Base-by-base conservation (phyloP, 2,888 invertebrate genomes). In the Mellilla xanthometata region DNA sequence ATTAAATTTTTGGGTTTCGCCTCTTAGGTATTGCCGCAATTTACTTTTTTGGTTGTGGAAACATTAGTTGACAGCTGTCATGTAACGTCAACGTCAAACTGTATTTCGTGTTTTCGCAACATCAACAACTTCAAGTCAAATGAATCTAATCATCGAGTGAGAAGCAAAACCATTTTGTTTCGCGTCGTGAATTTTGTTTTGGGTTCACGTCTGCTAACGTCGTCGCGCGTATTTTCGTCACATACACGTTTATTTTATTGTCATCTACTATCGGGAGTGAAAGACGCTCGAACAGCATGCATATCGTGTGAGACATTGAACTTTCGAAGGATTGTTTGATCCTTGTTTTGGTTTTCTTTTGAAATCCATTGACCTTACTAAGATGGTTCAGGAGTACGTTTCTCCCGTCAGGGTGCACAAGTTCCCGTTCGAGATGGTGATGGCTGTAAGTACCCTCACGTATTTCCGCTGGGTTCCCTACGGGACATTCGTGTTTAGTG, bases 371-470 rank as follows among this genome's bases (percentile, higher is more conserved):
- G 62, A 70, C 65, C 63, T 51, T 58, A 65, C 72, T 72, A 91
- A 80, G 77, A 98, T 98, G 98, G 98, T 98, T 73, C 98, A 98
- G 89, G 96, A 97, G 81, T 98, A 97, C 89, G 95, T 96, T 80
- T 96, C 97, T 57, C 98, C 98, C 65, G 94, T 98, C 39, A 93
- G 98, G 92, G 96, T 98, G 61, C 98, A 98, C 91, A 97, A 97
- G 88, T 94, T 95, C 82, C 95, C 97, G 38, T 98, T 98, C 86
- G 97, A 98, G 86, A 92, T 98, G 81, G 97, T 98, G 65, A 98
- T 98, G 98, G 95, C 95, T 91, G 97, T 97, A 87, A 93, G 96
- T 93, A 81, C 47, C 95, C 90, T 97, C 97, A 87, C 93, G 96
- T 93, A 81, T 49, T 56, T 39, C 30, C 4, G 12, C 30, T 31